Conservation (phyloP, 2,113 vertebrate genomes). For the Gorsachius goisagi region DNA sequence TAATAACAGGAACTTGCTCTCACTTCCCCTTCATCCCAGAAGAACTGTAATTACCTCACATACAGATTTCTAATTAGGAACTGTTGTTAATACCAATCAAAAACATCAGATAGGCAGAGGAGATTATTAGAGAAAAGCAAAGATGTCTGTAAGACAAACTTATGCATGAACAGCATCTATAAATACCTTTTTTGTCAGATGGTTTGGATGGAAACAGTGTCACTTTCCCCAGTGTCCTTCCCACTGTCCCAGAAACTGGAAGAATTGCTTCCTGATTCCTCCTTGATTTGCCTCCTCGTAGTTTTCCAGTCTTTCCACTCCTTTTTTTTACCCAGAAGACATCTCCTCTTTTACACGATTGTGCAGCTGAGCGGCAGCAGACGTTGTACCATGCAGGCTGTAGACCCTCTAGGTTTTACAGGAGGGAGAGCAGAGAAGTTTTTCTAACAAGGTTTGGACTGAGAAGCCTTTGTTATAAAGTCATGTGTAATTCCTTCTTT, state of each 20-base stretch:
- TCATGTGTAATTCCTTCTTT: not conserved
- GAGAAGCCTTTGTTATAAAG: not conserved
- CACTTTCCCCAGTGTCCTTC: not conserved
- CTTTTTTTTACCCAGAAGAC: not conserved
- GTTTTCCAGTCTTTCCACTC: not conserved
- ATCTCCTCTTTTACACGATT: not conserved
- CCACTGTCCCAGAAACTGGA: not conserved
- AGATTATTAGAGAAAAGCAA: not conserved
- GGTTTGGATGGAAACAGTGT: not conserved
- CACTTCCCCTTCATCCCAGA: not conserved
- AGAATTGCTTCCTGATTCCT: not conserved
- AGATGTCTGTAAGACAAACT: not conserved
- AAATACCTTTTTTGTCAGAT: not conserved
- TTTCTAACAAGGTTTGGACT: not conserved
- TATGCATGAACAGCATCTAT: not conserved
- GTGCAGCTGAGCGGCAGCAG: not conserved
- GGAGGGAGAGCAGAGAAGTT: not conserved
- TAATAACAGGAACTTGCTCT: not conserved
- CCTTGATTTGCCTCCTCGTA: not conserved
- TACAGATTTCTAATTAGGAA: not conserved
- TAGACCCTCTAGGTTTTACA: not conserved
- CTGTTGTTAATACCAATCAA: not conserved
- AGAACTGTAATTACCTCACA: not conserved
- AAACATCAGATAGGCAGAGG: not conserved
- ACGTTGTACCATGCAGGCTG: accelerated